Conservation (phyloP, 2,797 vertebrate genomes). For the Characodon lateralis region DNA sequence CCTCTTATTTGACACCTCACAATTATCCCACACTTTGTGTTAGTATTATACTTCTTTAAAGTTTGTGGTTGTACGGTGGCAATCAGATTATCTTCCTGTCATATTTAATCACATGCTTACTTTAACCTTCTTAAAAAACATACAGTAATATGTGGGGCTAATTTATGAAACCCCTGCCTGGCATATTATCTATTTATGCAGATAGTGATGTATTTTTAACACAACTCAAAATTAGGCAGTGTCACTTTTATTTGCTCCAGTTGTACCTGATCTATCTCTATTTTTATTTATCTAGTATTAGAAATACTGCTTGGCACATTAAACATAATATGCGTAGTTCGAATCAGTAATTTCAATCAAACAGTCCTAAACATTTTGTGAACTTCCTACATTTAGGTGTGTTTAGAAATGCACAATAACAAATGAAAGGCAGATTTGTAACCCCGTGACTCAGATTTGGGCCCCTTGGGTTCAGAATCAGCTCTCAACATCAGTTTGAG, state of each 20-base stretch:
- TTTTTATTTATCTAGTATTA: neutral
- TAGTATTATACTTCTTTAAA: neutral
- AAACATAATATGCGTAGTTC: neutral
- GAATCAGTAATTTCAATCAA: neutral
- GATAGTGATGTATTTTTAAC: neutral
- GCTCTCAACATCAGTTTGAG: conserved; percentile 6
- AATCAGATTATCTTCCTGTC: neutral
- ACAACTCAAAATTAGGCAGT: neutral
- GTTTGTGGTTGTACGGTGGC: neutral
- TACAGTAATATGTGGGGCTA: neutral
- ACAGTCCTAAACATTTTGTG: neutral
- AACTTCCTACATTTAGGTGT: neutral
- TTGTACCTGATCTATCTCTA: neutral
- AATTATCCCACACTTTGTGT: neutral
- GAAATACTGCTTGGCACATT: neutral
- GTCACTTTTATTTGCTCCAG: neutral
- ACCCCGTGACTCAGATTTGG: neutral
- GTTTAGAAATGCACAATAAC: neutral
- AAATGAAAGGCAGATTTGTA: neutral
- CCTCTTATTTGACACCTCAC: neutral
- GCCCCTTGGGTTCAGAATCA: conserved; percentile 6
- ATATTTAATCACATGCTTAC: neutral
- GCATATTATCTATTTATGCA: neutral
- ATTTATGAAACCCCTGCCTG: neutral
- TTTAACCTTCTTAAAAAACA: neutral